phyloP scores from a whole-genome alignment of 2,113 vertebrate species.

The Dasypus novemcinctus region DNA sequence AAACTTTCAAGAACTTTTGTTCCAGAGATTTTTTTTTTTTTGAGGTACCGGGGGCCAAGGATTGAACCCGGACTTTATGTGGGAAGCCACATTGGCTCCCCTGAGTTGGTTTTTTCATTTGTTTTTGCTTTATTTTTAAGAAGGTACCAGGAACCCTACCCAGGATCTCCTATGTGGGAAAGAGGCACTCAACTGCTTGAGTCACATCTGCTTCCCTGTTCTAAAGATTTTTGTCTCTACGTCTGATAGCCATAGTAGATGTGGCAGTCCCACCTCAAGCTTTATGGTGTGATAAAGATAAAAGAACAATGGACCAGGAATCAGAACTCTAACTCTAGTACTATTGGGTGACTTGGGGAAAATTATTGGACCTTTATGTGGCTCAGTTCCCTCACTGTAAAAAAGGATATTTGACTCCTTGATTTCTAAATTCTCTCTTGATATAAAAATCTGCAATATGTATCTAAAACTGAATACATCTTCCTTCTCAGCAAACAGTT shows the following conservation, averaged over 20 bases:
- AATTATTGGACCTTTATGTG: background rate
- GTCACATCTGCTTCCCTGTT: too few species aligned
- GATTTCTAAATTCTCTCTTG: conserved; percentile 33
- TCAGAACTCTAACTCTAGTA: conserved; percentile 1
- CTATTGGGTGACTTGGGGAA: background rate
- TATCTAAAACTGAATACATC: conserved; percentile 9
- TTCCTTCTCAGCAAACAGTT: conserved; percentile 27
- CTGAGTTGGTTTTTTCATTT: too few species aligned
- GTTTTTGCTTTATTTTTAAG: too few species aligned
- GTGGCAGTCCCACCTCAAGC: background rate
- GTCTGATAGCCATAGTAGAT: background rate
- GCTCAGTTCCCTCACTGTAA: background rate
- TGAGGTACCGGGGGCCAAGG: too few species aligned
- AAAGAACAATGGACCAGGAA: background rate
- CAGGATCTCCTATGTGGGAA: too few species aligned
- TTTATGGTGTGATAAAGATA: background rate
- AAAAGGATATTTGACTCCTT: background rate
- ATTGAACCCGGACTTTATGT: too few species aligned
- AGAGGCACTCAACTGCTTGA: too few species aligned
- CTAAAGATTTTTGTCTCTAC: conserved; percentile 49
- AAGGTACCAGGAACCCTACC: too few species aligned
- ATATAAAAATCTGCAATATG: background rate
- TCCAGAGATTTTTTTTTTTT: conserved; percentile 46
- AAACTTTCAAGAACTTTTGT: conserved; percentile 56
- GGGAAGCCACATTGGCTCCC: too few species aligned